Base-by-base conservation (phyloP, 2,797 vertebrate species). In the Cottoperca gobio region DNA sequence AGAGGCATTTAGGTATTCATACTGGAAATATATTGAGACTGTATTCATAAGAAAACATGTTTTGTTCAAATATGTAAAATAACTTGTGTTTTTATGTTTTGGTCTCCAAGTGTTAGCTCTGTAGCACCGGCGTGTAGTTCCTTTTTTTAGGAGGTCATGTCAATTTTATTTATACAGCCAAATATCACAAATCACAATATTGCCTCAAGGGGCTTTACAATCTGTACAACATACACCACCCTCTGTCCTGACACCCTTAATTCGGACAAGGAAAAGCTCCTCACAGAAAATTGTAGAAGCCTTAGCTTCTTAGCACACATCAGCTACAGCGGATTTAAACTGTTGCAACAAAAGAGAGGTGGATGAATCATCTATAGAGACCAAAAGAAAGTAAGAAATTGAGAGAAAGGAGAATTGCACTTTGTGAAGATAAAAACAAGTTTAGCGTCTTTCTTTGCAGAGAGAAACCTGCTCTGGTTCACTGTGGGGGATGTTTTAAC, bases 401-500 rank as follows among this genome's bases (percentile, higher is more conserved):
- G 2, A 17, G 2, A 43, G 19, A 23, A 2, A 7, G 9, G 9
- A 59, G 11, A 37, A 21, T 50, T 55, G 46, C 39, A 37, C 11
- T 52, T 6, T 3, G 19, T 58, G 6, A 69, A 61, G 61, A 55
- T 67, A 19, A 72, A 52, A 73, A 40, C 14, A 69, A 21, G 6
- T 70, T 43, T 12, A 8, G 35, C n/a, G 9, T 59, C 23, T 77
- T 74, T 74, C 19, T 77, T 57, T 70, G 50, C 24, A 35, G 33
- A 49, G 19, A 42, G 28, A 57, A 82, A 75, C 39, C 60, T 64
- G 50, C 72, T 73, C 23, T 28, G 35, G 24, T 73, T 84, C 76
- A 40, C 83, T 73, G 81, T 73, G 60, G 86, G 79, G 70, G 76
- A 72, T 21, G 43, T 70, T 87, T 84, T 87, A 89, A 83, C 83